phyloP scores from a whole-genome alignment of 2,797 vertebrate genomes.

The Lithobates pipiens region DNA sequence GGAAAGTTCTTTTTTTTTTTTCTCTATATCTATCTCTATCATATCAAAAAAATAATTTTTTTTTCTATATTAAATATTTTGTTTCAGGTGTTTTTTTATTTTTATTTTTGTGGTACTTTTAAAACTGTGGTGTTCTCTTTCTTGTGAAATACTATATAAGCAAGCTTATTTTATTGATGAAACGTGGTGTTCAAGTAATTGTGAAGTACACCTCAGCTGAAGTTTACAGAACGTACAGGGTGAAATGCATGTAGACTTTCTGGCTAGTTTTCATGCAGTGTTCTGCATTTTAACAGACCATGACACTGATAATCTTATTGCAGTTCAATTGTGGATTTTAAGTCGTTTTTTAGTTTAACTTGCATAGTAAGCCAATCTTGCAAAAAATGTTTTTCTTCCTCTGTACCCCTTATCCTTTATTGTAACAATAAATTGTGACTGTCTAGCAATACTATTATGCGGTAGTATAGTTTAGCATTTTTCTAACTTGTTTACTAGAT shows the following conservation, averaged over 20 bases:
- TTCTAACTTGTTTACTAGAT: background rate
- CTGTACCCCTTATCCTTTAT: background rate
- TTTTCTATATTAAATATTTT: too few relatives aligned
- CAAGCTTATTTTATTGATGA: too few relatives aligned
- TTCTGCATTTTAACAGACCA: background rate
- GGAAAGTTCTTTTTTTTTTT: background rate
- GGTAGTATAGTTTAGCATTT: background rate
- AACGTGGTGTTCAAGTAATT: too few relatives aligned
- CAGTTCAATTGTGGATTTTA: background rate
- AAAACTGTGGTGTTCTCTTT: background rate
- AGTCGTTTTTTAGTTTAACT: background rate
- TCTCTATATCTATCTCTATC: too few relatives aligned
- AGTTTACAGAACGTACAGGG: background rate
- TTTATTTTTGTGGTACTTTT: too few relatives aligned
- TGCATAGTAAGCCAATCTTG: background rate
- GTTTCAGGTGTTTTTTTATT: background rate
- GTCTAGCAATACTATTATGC: background rate
- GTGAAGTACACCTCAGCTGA: background rate
- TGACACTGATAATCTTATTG: too few relatives aligned
- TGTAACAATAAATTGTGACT: background rate
- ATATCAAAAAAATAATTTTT: too few relatives aligned
- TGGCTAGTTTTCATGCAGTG: background rate
- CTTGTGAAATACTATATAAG: too few relatives aligned
- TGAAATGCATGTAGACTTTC: background rate
- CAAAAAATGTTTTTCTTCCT: background rate